phyloP scores from a whole-genome alignment of 2,888 invertebrate genomes.

The Barypeithes pellucidus region DNA sequence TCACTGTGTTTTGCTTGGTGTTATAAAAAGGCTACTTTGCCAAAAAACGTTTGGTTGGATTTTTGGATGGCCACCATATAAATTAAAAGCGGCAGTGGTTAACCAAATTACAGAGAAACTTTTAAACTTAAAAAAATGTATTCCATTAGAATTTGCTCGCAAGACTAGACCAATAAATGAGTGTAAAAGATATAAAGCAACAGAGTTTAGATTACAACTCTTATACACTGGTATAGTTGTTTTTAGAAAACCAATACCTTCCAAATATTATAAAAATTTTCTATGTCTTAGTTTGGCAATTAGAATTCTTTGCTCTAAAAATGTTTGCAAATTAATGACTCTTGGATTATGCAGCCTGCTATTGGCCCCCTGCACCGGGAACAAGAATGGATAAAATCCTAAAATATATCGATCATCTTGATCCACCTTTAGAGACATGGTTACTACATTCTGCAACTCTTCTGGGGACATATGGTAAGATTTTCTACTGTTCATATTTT shows the following conservation, averaged over 20 bases:
- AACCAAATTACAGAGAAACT: background rate
- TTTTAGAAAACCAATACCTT: background rate
- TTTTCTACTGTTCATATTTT: background rate
- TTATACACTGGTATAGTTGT: background rate
- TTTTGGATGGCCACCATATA: background rate
- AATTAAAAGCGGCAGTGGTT: background rate
- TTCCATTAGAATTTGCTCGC: constrained; percentile 44
- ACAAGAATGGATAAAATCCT: constrained; percentile 14
- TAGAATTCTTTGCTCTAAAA: no score
- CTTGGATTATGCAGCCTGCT: constrained; percentile 2
- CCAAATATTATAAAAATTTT: background rate
- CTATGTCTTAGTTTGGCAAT: no score
- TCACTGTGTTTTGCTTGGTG: background rate
- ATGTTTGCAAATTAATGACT: no score
- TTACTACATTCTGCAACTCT: constrained; percentile 13
- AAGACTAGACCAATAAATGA: constrained; percentile 42
- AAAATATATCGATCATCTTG: constrained; percentile 17
- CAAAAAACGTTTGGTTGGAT: background rate
- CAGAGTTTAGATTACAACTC: constrained; percentile 36
- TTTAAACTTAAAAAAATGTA: background rate
- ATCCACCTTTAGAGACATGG: background rate
- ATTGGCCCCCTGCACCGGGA: constrained; percentile 9
- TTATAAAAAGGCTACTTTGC: background rate
- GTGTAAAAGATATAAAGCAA: constrained; percentile 48
- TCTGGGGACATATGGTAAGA: constrained; percentile 34